Base-by-base conservation (phyloP, 2,888 invertebrate species). In the Lysandra coridon region DNA sequence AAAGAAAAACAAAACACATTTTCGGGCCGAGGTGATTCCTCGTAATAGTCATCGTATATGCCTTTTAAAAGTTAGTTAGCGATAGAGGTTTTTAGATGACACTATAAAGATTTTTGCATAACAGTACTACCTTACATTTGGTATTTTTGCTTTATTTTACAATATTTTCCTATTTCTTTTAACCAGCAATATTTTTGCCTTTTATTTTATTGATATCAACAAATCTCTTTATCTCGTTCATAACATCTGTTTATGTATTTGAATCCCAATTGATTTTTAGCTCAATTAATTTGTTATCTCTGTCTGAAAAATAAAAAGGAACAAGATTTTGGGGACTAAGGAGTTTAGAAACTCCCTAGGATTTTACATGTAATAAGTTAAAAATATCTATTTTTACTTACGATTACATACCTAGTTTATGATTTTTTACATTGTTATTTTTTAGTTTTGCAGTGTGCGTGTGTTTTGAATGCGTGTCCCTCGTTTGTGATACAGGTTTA, bases 361-460 rank as follows among this genome's bases (percentile, higher is more conserved):
- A 76, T 53, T 33, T n/a, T 1, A 57, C 33, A 76, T 30, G 1
- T 14, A 76, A 17, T 2, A 53, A 75, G 30, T 75, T 53, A 30
- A 44, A 23, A 30, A 40, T 30, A 23, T 49, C 4, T 17, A 75
- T 14, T 12, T 76, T 33, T 30, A 53, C 53, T 49, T 76, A 76
- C 57, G 57, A 57, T 57, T 17, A 57, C 33, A 6, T 75, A 74
- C 44, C 49, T 53, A 76, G 76, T 53, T 23, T 30, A 12, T 4
- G 14, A 23, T 75, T 76, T 53, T 30, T 33, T 30, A 14, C 14
- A 44, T 17, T 75, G 75, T 17, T 37, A 37, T 4, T 69, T 57
- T 69, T 69, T 69, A 33, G 69, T 69, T 69, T 69, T 75, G 49
- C 49, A 30, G 49, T 75, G 75, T 76, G 76, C 75, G 53, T 53